phyloP scores from a whole-genome alignment of 1,140 invertebrate species.

The Habropoda laboriosa region DNA sequence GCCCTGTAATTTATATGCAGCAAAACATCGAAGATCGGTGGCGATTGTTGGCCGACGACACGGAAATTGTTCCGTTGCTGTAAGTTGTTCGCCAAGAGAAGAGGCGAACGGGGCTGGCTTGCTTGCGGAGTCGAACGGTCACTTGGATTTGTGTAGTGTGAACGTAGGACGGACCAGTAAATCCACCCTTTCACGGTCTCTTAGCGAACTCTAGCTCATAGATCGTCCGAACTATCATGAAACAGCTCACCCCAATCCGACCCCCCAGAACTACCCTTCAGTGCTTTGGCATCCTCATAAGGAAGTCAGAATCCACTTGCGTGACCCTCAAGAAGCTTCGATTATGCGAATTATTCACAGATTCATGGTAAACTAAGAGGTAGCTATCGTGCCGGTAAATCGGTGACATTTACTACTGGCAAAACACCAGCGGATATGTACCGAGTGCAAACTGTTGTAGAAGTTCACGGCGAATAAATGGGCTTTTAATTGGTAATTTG shows the following conservation, averaged over 20 bases:
- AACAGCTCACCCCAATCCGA: constrained; percentile 69
- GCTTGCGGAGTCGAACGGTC: constrained; percentile 68
- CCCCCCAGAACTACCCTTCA: constrained; percentile 61
- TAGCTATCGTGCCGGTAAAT: neutral
- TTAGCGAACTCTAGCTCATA: constrained; percentile 79
- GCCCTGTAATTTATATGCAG: neutral
- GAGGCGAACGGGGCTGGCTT: constrained; percentile 41
- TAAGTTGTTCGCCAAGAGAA: constrained; percentile 72
- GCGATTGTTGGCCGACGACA: constrained; percentile 53
- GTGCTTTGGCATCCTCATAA: constrained; percentile 64
- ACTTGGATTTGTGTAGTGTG: constrained; percentile 82
- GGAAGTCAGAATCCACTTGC: constrained; percentile 49
- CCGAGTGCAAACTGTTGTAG: no score
- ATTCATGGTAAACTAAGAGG: constrained; percentile 40
- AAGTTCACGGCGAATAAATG: no score
- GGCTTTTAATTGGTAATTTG: no score
- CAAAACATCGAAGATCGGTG: constrained; percentile 33
- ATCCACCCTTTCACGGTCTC: constrained; percentile 80
- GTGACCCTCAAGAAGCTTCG: constrained; percentile 55
- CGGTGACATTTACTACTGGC: no score
- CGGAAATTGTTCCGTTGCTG: constrained; percentile 68
- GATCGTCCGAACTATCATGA: constrained; percentile 79
- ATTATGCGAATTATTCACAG: constrained; percentile 67
- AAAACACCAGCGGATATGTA: no score
- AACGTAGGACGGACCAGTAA: constrained; percentile 79